Evolutionary conservation across 2,797 vertebrate species (phyloP), one percentile per base, ranked within the genome.

Genomic region (Triplophysa bombifrons): DNA sequence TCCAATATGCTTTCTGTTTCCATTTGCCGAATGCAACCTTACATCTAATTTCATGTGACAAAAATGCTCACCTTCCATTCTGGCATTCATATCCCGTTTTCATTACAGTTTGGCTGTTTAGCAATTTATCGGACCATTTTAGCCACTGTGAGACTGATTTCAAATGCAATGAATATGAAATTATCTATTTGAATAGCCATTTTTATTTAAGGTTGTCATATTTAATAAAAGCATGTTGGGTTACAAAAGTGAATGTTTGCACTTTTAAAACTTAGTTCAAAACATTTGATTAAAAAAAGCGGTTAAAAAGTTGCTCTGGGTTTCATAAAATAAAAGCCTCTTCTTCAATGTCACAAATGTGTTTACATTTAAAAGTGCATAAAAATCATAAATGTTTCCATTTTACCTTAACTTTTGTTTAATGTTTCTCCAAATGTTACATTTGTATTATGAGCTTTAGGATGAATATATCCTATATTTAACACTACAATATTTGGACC

Each of bases 1-100:
- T 84, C 72, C 69, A 79, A 82, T 82, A 78, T 80, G 78, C 38
- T 25, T 91, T 83, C 44, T 71, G 50, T 80, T 80, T 80, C 68
- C 61, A 63, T 82, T 82, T 80, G 76, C 72, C 41, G 30, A 72
- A 83, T 48, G 69, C 80, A 81, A 75, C 69, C 63, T 76, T 67
- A 71, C 66, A 34, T 65, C 73, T 74, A 82, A 71, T 82, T 75
- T 56, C 63, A 48, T 71, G 48, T 78, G 80, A 84, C 80, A 82
- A 56, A 75, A 78, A 76, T 46, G 46, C 61, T 76, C 68, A 55
- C 64, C 48, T 84, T 83, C 81, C 68, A 38, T 77, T 50, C 12
- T 41, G 27, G 63, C 68, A 20, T 78, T 84, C 68, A 64, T 70
- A 22, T 46, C 60, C 48, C 22, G 1, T 83, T 75, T 81, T 55